Evolutionary conservation across 1,140 invertebrate genomes (phyloP), one percentile per base, ranked within the genome.

Genomic region (Leptopilina boulardi): DNA sequence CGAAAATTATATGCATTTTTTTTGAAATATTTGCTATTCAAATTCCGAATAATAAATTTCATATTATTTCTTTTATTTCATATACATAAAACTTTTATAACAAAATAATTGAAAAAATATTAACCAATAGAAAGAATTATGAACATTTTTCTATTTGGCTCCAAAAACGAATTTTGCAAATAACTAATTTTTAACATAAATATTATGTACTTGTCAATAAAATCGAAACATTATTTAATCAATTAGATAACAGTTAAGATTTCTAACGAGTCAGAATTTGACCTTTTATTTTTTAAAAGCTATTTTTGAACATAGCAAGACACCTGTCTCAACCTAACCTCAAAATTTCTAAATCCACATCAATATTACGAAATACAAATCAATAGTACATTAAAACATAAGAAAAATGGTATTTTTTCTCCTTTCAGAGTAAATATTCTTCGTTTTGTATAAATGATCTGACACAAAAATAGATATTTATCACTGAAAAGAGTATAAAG

Each of bases 361-460:
- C 9, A 18, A 18, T 15, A 30, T 11, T 15, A 2, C 38, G 10
- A 41, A 71, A 51, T 18, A 0, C 18, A n/a, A 0, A 18, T 10
- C 42, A 51, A 18, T 18, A 51, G n/a, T n/a, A 18, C 19, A 19
- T 9, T 18, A 51, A 51, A 51, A 18, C 19, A 19, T 9, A 21
- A 4, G n/a, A n/a, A 71, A 42, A 15, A 30, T 38, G 47, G 8
- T 44, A 56, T 30, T 77, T 77, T 15, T 9, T 51, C n/a, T n/a
- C 71, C 44, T 77, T 72, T 18, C 30, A 47, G 30, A 47, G 21
- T 71, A 47, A 23, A 47, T 66, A 66, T 15, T 19, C 11, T 10
- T n/a, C n/a, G 34, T 38, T 38, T 38, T 51, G 15, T 51, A 21
- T 9, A 76, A 71, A 54, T 56, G 51, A 66, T 70, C n/a, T 41